Conservation (phyloP, 2,888 invertebrate genomes). For the Aporophyla lueneburgensis region DNA sequence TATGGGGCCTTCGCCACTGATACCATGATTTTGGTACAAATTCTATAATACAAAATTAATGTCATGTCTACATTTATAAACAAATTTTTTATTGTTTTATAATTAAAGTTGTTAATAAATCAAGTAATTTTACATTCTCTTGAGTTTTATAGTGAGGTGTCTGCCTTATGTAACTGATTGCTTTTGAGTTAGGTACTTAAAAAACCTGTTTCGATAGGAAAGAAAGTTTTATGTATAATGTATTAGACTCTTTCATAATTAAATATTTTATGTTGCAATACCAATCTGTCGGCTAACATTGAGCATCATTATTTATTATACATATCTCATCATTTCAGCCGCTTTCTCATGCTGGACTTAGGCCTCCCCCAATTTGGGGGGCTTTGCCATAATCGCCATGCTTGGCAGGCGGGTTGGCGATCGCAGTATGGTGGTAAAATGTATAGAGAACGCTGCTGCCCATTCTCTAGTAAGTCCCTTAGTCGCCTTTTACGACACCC, state of each 20-base stretch:
- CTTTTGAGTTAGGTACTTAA: slow-evolving; percentile 29
- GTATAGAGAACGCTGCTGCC: too few species aligned
- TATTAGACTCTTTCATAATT: slow-evolving; percentile 23
- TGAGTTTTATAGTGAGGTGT: slow-evolving; percentile 13
- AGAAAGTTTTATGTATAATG: slow-evolving; percentile 42
- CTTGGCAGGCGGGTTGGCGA: too few species aligned
- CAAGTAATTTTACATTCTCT: slow-evolving; percentile 23
- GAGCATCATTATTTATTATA: slow-evolving; percentile 11
- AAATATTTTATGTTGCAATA: slow-evolving; percentile 7
- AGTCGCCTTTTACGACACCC: too few species aligned
- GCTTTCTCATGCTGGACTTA: too few species aligned
- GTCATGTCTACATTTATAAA: not conserved
- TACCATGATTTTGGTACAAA: not conserved
- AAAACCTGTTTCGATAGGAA: slow-evolving; percentile 31
- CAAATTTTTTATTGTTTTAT: slow-evolving; percentile 17
- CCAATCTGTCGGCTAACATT: not conserved
- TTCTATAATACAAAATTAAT: slow-evolving; percentile 8
- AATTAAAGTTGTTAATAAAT: slow-evolving; percentile 17
- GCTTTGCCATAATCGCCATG: too few species aligned
- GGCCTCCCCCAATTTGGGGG: too few species aligned
- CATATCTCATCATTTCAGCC: too few species aligned
- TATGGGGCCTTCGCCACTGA: too few species aligned
- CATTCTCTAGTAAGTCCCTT: too few species aligned
- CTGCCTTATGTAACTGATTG: slow-evolving; percentile 37
- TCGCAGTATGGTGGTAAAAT: too few species aligned